phyloP scores from a whole-genome alignment of 2,797 vertebrate species.

The Thunnus albacares region DNA sequence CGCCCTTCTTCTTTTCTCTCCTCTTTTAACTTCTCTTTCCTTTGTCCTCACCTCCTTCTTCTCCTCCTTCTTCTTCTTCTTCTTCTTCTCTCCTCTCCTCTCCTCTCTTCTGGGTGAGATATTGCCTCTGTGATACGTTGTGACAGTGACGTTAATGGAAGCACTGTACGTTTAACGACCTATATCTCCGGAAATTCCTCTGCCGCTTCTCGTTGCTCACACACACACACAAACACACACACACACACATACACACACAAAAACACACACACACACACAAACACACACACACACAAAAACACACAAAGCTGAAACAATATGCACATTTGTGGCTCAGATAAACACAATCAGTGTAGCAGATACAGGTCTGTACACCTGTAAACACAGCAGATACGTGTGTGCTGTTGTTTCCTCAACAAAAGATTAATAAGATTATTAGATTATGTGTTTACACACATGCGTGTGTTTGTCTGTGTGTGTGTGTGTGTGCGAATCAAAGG shows the following conservation, averaged over 20 bases:
- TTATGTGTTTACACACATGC: neutral
- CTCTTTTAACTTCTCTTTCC: neutral
- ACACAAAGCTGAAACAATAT: neutral
- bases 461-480: slow-evolving; percentile 16
- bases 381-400: slow-evolving; percentile 20
- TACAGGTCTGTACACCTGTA: slow-evolving; percentile 48
- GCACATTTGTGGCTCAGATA: neutral
- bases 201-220: slow-evolving; percentile 31
- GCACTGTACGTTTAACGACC: slow-evolving; percentile 77
- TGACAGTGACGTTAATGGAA: slow-evolving; percentile 82
- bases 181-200: slow-evolving; percentile 66
- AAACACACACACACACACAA: slow-evolving; percentile 5
- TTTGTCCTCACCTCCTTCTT: neutral
- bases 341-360: slow-evolving; percentile 22
- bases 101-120: slow-evolving; percentile 63
- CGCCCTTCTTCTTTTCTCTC: neutral
- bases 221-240: slow-evolving; percentile 27
- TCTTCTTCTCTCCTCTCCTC: neutral
- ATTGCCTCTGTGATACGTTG: slow-evolving; percentile 79
- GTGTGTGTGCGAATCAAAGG: slow-evolving; percentile 5
- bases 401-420: slow-evolving; percentile 8
- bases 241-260: slow-evolving; percentile 31
- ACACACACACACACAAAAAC: slow-evolving; percentile 9
- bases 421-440: slow-evolving; percentile 3
- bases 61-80: neutral